Evolutionary conservation across 2,888 invertebrate genomes (phyloP).

Genomic region (Eurytoma adleriae): DNA sequence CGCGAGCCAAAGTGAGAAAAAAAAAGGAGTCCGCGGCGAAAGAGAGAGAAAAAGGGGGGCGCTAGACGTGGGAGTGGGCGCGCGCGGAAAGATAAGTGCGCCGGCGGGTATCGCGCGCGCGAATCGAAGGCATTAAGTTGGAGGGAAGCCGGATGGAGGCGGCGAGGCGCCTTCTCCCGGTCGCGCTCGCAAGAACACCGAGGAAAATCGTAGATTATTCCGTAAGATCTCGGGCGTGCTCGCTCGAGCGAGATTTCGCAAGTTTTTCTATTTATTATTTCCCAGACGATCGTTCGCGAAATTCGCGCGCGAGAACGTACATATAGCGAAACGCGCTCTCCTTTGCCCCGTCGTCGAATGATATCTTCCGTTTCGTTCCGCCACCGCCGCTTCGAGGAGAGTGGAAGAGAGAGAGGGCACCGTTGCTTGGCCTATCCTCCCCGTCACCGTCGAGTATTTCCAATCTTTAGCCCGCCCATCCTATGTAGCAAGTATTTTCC

Average conservation of each 20-base stretch:
- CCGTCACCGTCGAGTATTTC: slow-evolving; percentile 19
- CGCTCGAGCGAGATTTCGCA: neutral
- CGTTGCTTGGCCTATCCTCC: slow-evolving; percentile 16
- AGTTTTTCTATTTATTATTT: slow-evolving; percentile 43
- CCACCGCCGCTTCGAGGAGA: slow-evolving; percentile 26
- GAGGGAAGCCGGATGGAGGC: neutral
- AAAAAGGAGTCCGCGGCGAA: neutral
- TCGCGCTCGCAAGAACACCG: neutral
- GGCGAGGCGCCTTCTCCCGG: neutral
- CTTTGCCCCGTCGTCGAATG: neutral
- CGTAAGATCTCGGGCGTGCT: slow-evolving; percentile 9
- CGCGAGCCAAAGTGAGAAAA: neutral
- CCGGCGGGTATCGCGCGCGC: slow-evolving; percentile 2
- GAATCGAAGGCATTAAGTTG: slow-evolving; percentile 34
- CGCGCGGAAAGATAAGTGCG: slow-evolving; percentile 14
- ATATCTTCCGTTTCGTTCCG: slow-evolving; percentile 4
- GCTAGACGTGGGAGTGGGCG: neutral
- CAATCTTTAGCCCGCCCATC: slow-evolving; percentile 31
- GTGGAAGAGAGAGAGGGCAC: too few relatives aligned
- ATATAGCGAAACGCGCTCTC: neutral
- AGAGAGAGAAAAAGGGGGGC: neutral
- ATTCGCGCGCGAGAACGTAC: neutral
- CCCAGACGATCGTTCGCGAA: slow-evolving; percentile 9
- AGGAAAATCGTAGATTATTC: slow-evolving; percentile 37
- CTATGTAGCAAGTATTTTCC: slow-evolving; percentile 16